These are phyloP conservation scores for Pangasius sanitwongsei DNA, from an alignment of 2,797 vertebrate genomes.

Conservation along the genomic window DNA sequence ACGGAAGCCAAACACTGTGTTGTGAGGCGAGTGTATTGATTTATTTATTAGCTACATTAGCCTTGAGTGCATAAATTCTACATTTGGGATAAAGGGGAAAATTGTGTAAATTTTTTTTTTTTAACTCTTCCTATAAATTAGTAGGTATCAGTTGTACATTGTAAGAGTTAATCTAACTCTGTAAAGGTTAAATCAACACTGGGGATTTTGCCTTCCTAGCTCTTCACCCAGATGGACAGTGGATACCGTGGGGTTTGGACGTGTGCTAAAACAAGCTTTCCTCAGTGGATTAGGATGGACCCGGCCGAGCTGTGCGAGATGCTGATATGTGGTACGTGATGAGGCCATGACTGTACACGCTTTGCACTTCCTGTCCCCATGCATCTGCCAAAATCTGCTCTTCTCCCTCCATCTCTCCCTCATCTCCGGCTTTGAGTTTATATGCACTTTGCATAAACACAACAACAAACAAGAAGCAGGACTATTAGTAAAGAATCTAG, in stretches of 20 bases:
- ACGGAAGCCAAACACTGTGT: not conserved
- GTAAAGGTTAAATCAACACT: not conserved
- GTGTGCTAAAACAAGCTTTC: conserved; percentile 41
- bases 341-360: conserved; percentile 51
- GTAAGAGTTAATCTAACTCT: not conserved
- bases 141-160: not conserved
- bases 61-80: not conserved
- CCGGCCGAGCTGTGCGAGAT: conserved; percentile 43
- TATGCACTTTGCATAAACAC: conserved; percentile 39
- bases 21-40: not conserved
- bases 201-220: not conserved
- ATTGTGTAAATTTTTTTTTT: not conserved
- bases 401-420: not conserved
- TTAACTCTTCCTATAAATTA: not conserved
- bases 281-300: conserved; percentile 48
- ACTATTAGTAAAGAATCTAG: conserved; percentile 1
- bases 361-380: conserved; percentile 61
- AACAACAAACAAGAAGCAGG: conserved; percentile 23
- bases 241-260: conserved; percentile 29
- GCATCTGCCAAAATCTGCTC: conserved; percentile 53
- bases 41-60: not conserved
- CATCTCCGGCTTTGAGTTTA: conserved; percentile 25
- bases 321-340: conserved; percentile 59
- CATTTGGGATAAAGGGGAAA: not conserved
- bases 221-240: conserved; percentile 25